Conservation (phyloP, 2,113 vertebrate species). For the Datnioides undecimradiatus region DNA sequence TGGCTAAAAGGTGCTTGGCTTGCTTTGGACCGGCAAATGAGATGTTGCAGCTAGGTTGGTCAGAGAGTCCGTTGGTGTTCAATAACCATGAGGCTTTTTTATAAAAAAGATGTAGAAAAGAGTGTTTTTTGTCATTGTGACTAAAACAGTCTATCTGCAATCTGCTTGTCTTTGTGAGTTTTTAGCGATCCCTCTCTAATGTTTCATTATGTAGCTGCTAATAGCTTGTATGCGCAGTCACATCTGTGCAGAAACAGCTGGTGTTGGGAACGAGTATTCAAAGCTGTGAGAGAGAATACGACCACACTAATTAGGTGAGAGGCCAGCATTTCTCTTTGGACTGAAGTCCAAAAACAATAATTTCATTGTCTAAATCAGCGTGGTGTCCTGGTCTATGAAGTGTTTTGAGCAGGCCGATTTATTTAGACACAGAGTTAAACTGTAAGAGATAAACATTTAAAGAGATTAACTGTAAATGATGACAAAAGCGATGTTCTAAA, state of each 20-base stretch:
- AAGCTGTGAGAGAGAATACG: slow-evolving; percentile 32
- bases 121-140: slow-evolving; percentile 1
- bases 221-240: not conserved
- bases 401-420: not conserved
- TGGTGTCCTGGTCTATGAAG: not conserved
- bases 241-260: slow-evolving; percentile 64
- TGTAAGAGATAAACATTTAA: too few species aligned
- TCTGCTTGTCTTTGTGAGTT: not conserved
- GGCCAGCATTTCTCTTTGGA: slow-evolving; percentile 20
- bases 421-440: not conserved
- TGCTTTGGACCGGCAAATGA: not conserved
- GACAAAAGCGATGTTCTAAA: slow-evolving; percentile 1
- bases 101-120: not conserved
- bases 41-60: not conserved
- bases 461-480: slow-evolving; percentile 7
- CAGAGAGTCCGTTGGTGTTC: not conserved
- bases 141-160: slow-evolving; percentile 6
- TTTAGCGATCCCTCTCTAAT: not conserved
- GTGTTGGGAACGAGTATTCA: slow-evolving; percentile 24
- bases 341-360: slow-evolving; percentile 30
- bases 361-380: slow-evolving; percentile 29
- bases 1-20: not conserved
- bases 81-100: not conserved
- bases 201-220: slow-evolving; percentile 16
- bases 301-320: slow-evolving; percentile 24